Evolutionary conservation across 2,888 invertebrate genomes (phyloP).

Genomic region (Chalcosyrphus nemorum): DNA sequence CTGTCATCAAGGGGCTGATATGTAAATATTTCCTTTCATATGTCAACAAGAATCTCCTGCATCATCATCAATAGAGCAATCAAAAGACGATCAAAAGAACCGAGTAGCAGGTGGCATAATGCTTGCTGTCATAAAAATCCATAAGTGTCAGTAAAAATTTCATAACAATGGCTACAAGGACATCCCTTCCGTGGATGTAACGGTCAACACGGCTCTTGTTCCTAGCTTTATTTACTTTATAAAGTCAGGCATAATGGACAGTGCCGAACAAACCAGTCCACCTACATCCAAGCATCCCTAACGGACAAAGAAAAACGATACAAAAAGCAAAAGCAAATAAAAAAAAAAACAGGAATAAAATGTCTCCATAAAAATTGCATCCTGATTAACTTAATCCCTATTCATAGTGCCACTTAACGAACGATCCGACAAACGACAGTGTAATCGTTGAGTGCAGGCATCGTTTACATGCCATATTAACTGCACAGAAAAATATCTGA

Average conservation of each 20-base stretch:
- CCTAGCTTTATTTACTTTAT: background rate
- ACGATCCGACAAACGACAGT: constrained; percentile 31
- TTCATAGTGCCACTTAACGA: constrained; percentile 66
- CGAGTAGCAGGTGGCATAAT: constrained; percentile 3
- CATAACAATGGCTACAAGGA: background rate
- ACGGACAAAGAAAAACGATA: background rate
- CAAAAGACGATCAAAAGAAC: background rate
- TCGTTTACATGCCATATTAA: constrained; percentile 69
- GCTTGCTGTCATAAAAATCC: background rate
- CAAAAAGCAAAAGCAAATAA: background rate
- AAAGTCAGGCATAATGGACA: background rate
- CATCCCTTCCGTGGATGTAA: background rate
- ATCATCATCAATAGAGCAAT: background rate
- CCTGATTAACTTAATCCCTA: constrained; percentile 71
- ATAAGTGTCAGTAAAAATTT: constrained; percentile 15
- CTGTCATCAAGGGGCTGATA: background rate
- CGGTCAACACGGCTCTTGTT: background rate
- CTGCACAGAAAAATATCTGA: constrained; percentile 40
- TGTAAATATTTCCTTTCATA: constrained; percentile 1
- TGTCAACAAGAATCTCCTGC: background rate
- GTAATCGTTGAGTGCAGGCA: constrained; percentile 65
- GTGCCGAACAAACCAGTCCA: background rate
- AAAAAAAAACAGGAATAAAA: constrained; percentile 49
- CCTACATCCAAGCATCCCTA: background rate
- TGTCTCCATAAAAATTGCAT: constrained; percentile 66